Evolutionary conservation across 2,888 invertebrate species (phyloP), one percentile per base, ranked within the genome.

Genomic region (Lepidonotus clava): DNA sequence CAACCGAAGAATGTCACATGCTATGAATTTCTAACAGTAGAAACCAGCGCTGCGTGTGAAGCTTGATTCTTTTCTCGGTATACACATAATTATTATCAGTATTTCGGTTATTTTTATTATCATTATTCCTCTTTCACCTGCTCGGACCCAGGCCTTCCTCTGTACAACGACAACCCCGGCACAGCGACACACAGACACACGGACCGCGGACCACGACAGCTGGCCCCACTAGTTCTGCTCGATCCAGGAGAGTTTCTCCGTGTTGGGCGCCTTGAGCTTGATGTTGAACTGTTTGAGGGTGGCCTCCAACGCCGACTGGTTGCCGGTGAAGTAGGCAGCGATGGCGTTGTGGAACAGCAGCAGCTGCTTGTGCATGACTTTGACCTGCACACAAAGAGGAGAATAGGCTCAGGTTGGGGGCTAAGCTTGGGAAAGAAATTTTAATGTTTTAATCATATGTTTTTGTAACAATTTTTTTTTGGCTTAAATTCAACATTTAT

Each of bases 331-430:
- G 95, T 98, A 99, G 8, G 98, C 98, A 46, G 98, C 97, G 87
- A 98, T 96, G 0, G 99, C 99, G 95, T 98, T 98, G 95, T 99
- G 98, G 95, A 99, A 97, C 91, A 99, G 95, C 86, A 98, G 95
- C 89, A 99, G 95, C 94, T 99, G 99, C 94, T 99, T 99, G 95
- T 98, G 98, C 98, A 99, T 98, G 91, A 99, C 98, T 95, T 99
- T 98, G 92, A 98, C 97, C 98, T 99, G 95, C n/a, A 91, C 87
- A 83, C 66, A 84, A 40, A 28, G 38, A 8, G 56, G 14, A 56
- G 51, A n/a, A n/a, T n/a, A n/a, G n/a, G n/a, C n/a, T n/a, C n/a
- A n/a, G n/a, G n/a, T n/a, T n/a, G n/a, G n/a, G n/a, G n/a, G n/a
- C n/a, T n/a, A n/a, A n/a, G n/a, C n/a, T n/a, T n/a, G n/a, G n/a